Evolutionary conservation across 2,888 invertebrate species (phyloP), one percentile per base, ranked within the genome.

Genomic region (Therioaphis trifolii): DNA sequence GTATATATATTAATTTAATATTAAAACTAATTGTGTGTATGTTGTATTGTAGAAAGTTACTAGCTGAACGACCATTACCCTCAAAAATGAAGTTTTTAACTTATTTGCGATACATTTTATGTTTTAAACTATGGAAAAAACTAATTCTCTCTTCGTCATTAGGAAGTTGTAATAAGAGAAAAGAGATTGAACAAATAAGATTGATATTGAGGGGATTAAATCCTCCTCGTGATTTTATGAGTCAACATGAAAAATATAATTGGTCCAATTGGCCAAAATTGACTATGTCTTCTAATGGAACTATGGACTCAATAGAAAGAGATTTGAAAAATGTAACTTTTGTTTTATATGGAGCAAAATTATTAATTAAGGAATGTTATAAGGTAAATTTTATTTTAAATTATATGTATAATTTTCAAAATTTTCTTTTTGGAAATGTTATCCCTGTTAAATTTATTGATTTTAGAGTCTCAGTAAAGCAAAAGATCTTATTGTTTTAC

Each of bases 121-220:
- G 74, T 72, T 66, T 72, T 63, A 82, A 82, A 49, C 9, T 74
- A 15, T 82, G 82, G 82, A 63, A 40, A 63, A 82, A 66, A 82
- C 40, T 24, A 21, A 18, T 79, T 43, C 15, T 35, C 7, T 74
- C 49, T 0, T 82, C 27, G 14, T 21, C 72, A 4, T 12, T 61
- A 46, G 27, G 12, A 21, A 71, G 24, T 0, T 15, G 12, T n/a
- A 14, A 66, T 63, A 82, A 82, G 15, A 74, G 52, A 52, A 74
- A 74, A 66, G 66, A 82, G n/a, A n/a, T 63, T 15, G 74, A 82
- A 14, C 24, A 74, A 40, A 40, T 82, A 63, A 29, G 40, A 66
- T 11, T 40, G 15, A 24, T 40, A 29, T 24, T 82, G 24, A 74
- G 40, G 27, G 18, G 7, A 15, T 63, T 82, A 14, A 72, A 35